Percentiles rank a stretch among this genome's conserved stretches.
Conservation (phyloP, 2,113 vertebrate genomes). For the Psephotus haematonotus region DNA sequence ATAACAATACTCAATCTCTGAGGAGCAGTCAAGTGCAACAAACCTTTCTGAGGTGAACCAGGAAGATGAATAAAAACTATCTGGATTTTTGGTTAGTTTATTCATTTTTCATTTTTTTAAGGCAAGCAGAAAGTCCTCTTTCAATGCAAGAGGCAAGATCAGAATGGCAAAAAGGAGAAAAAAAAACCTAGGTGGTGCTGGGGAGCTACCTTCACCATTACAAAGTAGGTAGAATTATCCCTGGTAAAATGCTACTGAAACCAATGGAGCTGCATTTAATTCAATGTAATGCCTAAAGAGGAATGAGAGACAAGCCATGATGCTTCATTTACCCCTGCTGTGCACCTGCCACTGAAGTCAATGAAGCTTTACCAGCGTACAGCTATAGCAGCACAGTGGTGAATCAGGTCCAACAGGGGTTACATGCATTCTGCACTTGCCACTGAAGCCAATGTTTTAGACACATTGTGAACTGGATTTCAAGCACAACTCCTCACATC, state of each 20-base stretch:
- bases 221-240: not conserved
- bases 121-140: constrained; percentile 40
- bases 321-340: not conserved
- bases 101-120: constrained; percentile 30
- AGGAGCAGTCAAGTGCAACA: not conserved
- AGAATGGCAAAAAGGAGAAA: not conserved
- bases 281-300: not conserved
- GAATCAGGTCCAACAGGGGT: not conserved
- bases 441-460: not conserved
- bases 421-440: not conserved
- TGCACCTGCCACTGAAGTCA: not conserved
- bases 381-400: not conserved
- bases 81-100: not conserved
- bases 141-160: constrained; percentile 19
- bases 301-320: not conserved
- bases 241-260: not conserved
- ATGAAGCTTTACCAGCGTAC: not conserved
- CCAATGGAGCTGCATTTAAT: not conserved
- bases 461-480: not conserved
- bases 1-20: not conserved
- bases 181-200: not conserved
- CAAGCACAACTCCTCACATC: not conserved
- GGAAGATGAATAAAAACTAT: not conserved
- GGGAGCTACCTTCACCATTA: not conserved
- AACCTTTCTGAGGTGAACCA: not conserved